These are phyloP conservation scores for Ciona savignyi DNA, from an alignment of 23 tunicate genomes.

Conservation along the genomic window DNA sequence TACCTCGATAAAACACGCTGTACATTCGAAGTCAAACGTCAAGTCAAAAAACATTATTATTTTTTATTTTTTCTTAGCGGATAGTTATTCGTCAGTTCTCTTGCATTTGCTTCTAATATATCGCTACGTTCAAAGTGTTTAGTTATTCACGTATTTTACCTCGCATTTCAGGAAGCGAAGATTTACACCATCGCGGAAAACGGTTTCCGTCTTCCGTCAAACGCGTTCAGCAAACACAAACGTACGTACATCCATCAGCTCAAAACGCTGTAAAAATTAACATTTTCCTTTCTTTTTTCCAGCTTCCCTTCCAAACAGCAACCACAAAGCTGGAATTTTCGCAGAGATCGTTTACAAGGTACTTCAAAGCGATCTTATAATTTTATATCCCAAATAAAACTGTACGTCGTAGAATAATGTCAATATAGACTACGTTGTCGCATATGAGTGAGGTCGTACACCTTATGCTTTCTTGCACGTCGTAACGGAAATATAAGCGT, in stretches of 20 bases:
- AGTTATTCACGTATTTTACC: too few species aligned
- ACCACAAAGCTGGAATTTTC: constrained; percentile 16
- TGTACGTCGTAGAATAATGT: background rate
- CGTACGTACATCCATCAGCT: too few species aligned
- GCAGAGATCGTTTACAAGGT: constrained; percentile 32
- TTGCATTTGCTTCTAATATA: too few species aligned
- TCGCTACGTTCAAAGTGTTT: too few species aligned
- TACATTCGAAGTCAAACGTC: too few species aligned
- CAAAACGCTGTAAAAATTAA: background rate
- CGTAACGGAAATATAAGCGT: too few species aligned
- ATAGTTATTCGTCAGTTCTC: too few species aligned
- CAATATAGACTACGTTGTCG: background rate
- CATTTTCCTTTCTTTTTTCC: background rate
- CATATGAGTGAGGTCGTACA: too few species aligned
- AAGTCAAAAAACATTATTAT: too few species aligned
- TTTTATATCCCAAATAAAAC: background rate
- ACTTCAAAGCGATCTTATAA: background rate
- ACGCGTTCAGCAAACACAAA: constrained; percentile 18
- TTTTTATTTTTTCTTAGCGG: too few species aligned
- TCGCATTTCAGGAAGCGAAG: constrained; percentile 45
- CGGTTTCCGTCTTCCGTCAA: constrained; percentile 35
- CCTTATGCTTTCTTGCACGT: too few species aligned
- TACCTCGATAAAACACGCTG: too few species aligned
- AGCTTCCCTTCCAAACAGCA: background rate
- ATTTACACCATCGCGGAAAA: constrained; percentile 47